phyloP scores from a whole-genome alignment of 2,888 invertebrate genomes.

The Mythimna impura region DNA sequence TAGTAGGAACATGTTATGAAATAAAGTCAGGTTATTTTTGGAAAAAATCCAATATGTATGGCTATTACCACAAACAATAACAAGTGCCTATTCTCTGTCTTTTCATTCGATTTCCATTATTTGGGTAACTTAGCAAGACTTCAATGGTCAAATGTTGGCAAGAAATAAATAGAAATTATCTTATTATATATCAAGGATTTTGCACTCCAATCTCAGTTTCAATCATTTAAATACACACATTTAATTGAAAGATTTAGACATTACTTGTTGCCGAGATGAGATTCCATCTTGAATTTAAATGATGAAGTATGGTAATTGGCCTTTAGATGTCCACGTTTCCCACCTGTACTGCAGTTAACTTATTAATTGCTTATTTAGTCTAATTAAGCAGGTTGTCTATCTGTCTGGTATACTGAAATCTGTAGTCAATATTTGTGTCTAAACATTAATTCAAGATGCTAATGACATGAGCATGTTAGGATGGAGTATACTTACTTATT shows the following conservation, averaged over 20 bases:
- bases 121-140: neutral
- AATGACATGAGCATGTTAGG: neutral
- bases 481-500: conserved; percentile 5
- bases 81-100: neutral
- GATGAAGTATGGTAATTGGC: neutral
- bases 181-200: no score
- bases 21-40: neutral
- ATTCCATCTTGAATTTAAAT: conserved; percentile 2
- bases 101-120: neutral
- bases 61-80: neutral
- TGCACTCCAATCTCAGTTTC: neutral
- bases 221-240: neutral
- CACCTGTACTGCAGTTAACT: neutral
- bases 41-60: neutral
- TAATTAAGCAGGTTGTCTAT: neutral
- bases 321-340: neutral
- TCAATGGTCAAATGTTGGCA: no score
- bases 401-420: neutral
- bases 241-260: neutral
- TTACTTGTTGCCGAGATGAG: neutral
- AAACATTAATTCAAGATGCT: neutral
- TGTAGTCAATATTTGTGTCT: neutral
- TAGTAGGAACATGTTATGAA: neutral
- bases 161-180: no score
- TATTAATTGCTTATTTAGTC: neutral